phyloP scores from a whole-genome alignment of 2,113 vertebrate genomes.

The Pseudopodoces humilis region DNA sequence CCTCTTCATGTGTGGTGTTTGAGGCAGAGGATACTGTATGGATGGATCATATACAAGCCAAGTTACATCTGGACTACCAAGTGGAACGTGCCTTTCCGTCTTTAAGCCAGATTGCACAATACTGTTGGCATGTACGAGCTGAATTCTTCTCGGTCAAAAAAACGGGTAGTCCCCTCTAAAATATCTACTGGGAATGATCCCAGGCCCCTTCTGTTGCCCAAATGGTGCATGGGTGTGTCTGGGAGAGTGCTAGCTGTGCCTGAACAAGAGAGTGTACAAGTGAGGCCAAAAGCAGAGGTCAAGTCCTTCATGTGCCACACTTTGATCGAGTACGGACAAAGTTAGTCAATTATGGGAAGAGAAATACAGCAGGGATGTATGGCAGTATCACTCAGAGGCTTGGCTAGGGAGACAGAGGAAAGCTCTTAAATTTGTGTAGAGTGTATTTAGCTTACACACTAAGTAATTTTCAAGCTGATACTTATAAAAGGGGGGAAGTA shows the following conservation, averaged over 20 bases:
- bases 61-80: accelerated
- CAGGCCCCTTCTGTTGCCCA: background rate
- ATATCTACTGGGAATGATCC: background rate
- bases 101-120: background rate
- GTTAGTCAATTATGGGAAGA: background rate
- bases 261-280: background rate
- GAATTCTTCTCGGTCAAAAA: background rate
- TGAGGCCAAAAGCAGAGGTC: background rate
- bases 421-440: background rate
- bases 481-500: background rate
- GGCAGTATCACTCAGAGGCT: background rate
- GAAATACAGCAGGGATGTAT: background rate
- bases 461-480: background rate
- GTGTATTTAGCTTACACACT: background rate
- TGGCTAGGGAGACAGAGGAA: background rate
- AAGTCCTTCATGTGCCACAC: background rate
- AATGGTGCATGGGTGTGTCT: background rate
- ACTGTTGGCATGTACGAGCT: accelerated
- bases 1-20: background rate
- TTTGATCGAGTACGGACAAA: background rate
- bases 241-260: background rate
- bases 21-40: background rate
- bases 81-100: background rate
- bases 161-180: background rate
- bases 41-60: background rate